These are phyloP conservation scores for Zoanthus solanderi DNA, from an alignment of 92 coral and sea anemone species.

Conservation along the genomic window DNA sequence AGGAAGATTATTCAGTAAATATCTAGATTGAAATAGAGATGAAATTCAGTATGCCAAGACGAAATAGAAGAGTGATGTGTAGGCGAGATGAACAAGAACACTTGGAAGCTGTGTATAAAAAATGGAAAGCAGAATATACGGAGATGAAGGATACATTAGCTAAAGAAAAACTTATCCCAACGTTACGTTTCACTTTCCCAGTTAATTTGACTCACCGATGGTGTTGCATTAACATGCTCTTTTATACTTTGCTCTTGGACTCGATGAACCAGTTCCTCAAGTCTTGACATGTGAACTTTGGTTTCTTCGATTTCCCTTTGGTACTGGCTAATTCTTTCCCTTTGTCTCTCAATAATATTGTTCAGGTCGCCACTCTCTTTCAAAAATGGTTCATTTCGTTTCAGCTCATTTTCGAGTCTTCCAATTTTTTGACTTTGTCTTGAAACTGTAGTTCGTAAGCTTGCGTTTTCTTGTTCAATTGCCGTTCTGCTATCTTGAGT, in stretches of 20 bases:
- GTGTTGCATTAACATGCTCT: constrained; percentile 90
- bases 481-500: constrained; percentile 85
- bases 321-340: constrained; percentile 87
- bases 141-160: too few species aligned
- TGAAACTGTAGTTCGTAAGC: constrained; percentile 90
- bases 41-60: too few species aligned
- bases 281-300: constrained; percentile 89
- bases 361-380: constrained; percentile 76
- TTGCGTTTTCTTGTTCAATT: constrained; percentile 87
- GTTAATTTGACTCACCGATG: constrained; percentile 70
- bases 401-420: constrained; percentile 85
- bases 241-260: constrained; percentile 99
- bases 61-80: too few species aligned
- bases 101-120: neutral
- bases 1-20: too few species aligned
- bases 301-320: constrained; percentile 95
- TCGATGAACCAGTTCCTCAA: constrained; percentile 90
- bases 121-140: neutral
- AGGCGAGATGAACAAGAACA: neutral
- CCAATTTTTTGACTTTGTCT: constrained; percentile 99
- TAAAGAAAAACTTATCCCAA: too few species aligned
- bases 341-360: constrained; percentile 78
- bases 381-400: constrained; percentile 66
- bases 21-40: too few species aligned
- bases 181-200: neutral